Base-by-base conservation (phyloP, 2,113 vertebrate genomes). In the Anoura caudifer region DNA sequence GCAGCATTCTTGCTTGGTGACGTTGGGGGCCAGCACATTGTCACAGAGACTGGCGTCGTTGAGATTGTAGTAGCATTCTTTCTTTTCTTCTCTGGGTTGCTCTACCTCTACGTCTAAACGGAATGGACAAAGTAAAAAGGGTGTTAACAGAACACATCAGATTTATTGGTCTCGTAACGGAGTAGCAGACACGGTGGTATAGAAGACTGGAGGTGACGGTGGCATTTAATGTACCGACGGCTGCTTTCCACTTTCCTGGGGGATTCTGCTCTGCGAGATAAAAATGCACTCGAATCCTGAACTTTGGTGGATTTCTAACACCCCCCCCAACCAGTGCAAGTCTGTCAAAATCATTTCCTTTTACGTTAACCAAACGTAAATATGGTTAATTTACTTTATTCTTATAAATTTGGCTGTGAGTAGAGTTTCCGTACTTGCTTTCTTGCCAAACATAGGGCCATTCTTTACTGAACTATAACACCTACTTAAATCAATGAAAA, bases 1-100 rank as follows among this genome's bases (percentile, higher is more conserved):
- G 98, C 99, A 99, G 97, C 99, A 99, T 96, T 99, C 99, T 97
- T 99, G 98, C 94, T 99, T 99, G 90, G 99, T 99, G 65, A 99
- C 98, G 2, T 99, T 99, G 97, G 99, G 99, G 4, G 99, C 99
- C 97, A 99, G 98, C 72, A 99, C 99, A 0, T 99, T 99, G 95
- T 99, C 99, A 91, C 99, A 99, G 98, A 99, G 99, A 97, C 99
- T 99, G 94, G 99, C 99, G 7, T 99, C 99, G 0, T 99, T 99
- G 88, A 99, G 99, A 59, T 98, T 99, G 97, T 99, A 99, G 98
- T 99, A 99, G 97, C 99, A 99, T 95, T 99, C 99, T 87, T 99
- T 99, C 92, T 99, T 99, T 95, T 99, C 99, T 97, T 99, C 99
- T 28, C 94, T 98, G 79, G 98, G 98, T 24, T 95, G 80, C 73